Conservation (phyloP, 2,113 vertebrate species). For the Platichthys flesus region DNA sequence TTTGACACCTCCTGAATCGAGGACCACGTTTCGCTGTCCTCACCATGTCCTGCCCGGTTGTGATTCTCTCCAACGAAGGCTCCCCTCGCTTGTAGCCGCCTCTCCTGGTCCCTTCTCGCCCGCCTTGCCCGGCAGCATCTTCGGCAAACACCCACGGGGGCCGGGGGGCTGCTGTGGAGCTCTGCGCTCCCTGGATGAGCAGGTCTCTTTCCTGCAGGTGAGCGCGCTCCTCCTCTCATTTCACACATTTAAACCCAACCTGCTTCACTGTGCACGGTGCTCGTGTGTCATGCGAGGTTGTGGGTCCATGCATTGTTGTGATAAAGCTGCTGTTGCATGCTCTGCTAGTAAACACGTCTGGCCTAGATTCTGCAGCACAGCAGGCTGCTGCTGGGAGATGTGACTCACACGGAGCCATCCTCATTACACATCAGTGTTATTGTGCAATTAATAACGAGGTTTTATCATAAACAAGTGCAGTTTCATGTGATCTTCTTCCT, state of each 20-base stretch:
- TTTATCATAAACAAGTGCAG: not conserved
- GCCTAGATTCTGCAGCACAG: conserved; percentile 19
- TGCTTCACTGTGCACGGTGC: not conserved
- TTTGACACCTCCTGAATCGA: conserved; percentile 28
- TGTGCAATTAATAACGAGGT: not conserved
- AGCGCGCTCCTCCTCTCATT: conserved; percentile 7
- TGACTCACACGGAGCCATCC: not conserved
- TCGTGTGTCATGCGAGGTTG: not conserved
- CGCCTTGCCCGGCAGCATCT: conserved; percentile 34
- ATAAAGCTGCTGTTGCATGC: not conserved
- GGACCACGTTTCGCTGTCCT: not conserved
- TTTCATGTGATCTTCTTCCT: not conserved
- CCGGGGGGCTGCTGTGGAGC: conserved; percentile 20
- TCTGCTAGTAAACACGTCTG: conserved; percentile 48
- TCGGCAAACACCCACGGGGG: conserved; percentile 25
- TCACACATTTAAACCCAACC: not conserved
- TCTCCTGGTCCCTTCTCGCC: conserved; percentile 9
- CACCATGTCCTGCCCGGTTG: not conserved
- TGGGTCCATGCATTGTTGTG: not conserved
- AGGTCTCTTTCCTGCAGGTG: conserved; percentile 58
- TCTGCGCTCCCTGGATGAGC: conserved; percentile 29
- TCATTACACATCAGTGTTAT: no score
- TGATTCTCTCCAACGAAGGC: not conserved
- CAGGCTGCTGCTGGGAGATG: not conserved
- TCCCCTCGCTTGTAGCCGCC: conserved; percentile 18